Base-by-base conservation (phyloP, 1,140 invertebrate genomes). In the Drosophila carrolli region DNA sequence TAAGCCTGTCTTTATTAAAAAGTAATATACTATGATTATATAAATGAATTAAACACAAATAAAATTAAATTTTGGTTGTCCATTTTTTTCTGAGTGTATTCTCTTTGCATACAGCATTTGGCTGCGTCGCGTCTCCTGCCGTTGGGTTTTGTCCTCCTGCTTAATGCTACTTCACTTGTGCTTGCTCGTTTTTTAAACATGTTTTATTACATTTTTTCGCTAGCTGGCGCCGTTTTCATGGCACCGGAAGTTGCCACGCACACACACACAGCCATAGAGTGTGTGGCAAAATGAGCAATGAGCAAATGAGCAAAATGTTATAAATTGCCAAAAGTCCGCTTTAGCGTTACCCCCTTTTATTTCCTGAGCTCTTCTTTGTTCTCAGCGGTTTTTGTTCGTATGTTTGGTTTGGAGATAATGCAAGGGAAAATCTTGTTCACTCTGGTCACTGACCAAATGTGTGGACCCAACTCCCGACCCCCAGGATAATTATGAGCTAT, bases 291-390 rank as follows among this genome's bases (percentile, higher is more conserved):
- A 54, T 56, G 70, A 75, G 73, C 73, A 76, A 88, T 86, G 82
- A 86, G 79, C 51, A 70, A 84, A 88, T 88, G 83, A 88, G 83
- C 66, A 88, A 86, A 86, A 86, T 83, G 72, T 68, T 80, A 83
- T 81, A 88, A 88, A 88, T 88, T 88, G 73, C 84, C 83, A 83
- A 88, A 88, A 86, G 61, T 78, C 62, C 44, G 41, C 37, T 44
- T 51, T 72, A 37, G 19, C 10, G 23, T 4, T 32, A 9, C 10
- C 27, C 16, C 74, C 37, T 14, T 32, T 13, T 8, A 4, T 35
- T 54, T 50, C 16, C 53, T 8, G 14, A n/a, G 19, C 27, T 51
- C 14, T 32, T 46, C 54, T 72, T 71, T 75, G 61, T 58, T 53
- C 65, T 66, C 40, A 54, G 60, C 65, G 61, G 32, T 40, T 50